Evolutionary conservation across 1,140 invertebrate species (phyloP), one percentile per base, ranked within the genome.

Genomic region (Neotoxoptera formosana): DNA sequence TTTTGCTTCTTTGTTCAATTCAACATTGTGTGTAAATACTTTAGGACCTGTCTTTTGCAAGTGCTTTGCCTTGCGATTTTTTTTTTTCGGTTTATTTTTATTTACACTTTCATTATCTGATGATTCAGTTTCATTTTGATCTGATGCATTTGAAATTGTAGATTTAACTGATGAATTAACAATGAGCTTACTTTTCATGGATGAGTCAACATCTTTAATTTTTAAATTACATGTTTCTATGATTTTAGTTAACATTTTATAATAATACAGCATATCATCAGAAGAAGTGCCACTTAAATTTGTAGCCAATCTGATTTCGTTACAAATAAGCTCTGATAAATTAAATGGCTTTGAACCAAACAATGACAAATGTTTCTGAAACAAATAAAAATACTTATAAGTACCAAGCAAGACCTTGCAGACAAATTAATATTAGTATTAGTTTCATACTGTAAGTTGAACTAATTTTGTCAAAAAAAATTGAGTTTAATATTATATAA

Each of bases 291-390:
- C 41, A 51, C 7, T 83, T 76, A 17, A n/a, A 76, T 83, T 83
- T 48, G 47, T 83, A 25, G 76, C 9, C n/a, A 91, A 83, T 81
- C 67, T 83, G 4, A 91, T 91, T 51, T 91, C 90, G 48, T 91
- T 91, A 83, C 45, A 81, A 81, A 91, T 83, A 36, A 91, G 90
- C 17, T 91, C 90, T 47, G 90, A n/a, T 83, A 91, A 91, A 83
- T 83, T 91, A 81, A 91, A 81, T 30, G 48, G 25, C 7, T 51
- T 83, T 76, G 56, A 48, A 34, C 56, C 41, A 51, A 91, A 91
- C 8, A n/a, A 36, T 48, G 90, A 91, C 83, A 30, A 25, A 48
- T 91, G 90, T 76, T 48, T 30, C 90, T 91, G 23, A 83, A 91
- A 91, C 20, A 81, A 83, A 81, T 34, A 87, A 34, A 34, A 87